Evolutionary conservation across 2,113 vertebrate species (phyloP).

Genomic region (Albula goreensis): DNA sequence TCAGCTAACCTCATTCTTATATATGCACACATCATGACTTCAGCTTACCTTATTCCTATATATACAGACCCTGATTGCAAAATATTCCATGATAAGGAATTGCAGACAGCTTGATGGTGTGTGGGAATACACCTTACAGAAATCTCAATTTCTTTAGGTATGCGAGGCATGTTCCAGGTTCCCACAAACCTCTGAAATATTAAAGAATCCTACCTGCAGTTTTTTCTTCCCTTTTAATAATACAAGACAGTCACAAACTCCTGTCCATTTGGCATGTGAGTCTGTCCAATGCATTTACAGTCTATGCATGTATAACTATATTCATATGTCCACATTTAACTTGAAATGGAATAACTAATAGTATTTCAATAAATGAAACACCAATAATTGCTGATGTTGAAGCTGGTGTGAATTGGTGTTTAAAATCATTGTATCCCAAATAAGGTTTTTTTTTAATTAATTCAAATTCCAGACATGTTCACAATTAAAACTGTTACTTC

Average conservation of each 20-base stretch:
- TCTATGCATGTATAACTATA: neutral
- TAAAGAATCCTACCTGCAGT: slow-evolving; percentile 65
- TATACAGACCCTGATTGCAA: neutral
- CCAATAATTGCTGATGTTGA: neutral
- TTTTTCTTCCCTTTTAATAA: slow-evolving; percentile 60
- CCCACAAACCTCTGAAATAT: slow-evolving; percentile 67
- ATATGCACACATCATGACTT: too few relatives aligned
- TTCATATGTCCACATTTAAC: neutral
- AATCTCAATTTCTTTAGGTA: slow-evolving; percentile 49
- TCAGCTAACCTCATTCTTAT: too few relatives aligned
- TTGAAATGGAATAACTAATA: neutral
- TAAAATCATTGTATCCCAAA: too few relatives aligned
- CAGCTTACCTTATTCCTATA: neutral
- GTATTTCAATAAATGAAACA: neutral
- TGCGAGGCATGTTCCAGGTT: slow-evolving; percentile 59
- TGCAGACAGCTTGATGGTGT: slow-evolving; percentile 25
- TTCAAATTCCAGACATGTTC: neutral
- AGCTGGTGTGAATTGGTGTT: too few relatives aligned
- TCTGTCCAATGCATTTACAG: slow-evolving; percentile 15
- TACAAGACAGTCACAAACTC: slow-evolving; percentile 41
- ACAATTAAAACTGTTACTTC: neutral
- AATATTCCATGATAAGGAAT: neutral
- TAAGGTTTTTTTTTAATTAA: too few relatives aligned
- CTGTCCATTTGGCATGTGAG: slow-evolving; percentile 44
- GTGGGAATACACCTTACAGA: slow-evolving; percentile 51